Conservation (phyloP, 1,140 invertebrate genomes). For the Drosophila kepulauana region DNA sequence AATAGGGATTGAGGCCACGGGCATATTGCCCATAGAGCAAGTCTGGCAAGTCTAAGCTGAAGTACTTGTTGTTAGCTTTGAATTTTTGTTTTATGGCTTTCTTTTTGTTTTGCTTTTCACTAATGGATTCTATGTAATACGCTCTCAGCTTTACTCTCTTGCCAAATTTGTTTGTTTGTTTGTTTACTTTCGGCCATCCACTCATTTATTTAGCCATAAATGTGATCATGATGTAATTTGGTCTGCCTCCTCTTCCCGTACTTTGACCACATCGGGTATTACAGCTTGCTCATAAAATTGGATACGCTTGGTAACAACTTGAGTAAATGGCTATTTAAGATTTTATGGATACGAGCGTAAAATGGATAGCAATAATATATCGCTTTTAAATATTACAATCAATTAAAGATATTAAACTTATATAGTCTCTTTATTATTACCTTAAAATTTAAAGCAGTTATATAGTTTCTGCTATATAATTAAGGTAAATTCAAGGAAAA, state of each 20-base stretch:
- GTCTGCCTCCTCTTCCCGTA: conserved; percentile 2
- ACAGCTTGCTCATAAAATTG: background rate
- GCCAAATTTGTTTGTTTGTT: conserved; percentile 67
- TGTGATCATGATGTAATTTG: conserved; percentile 56
- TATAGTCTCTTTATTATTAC: background rate
- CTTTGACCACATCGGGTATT: background rate
- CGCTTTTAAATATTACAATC: background rate
- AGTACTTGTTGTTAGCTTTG: conserved; percentile 25
- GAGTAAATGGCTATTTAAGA: background rate
- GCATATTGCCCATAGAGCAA: conserved; percentile 42
- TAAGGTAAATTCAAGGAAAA: no score
- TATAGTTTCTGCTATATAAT: no score
- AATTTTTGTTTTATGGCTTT: conserved; percentile 50
- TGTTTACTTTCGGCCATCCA: conserved; percentile 41
- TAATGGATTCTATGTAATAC: conserved; percentile 77
- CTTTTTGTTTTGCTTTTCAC: conserved; percentile 52
- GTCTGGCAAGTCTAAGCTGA: background rate
- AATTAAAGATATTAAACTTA: background rate
- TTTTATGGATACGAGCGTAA: background rate
- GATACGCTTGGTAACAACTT: background rate
- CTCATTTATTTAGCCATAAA: conserved; percentile 28
- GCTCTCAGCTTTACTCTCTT: conserved; percentile 51
- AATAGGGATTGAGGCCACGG: conserved; percentile 69
- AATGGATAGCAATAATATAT: background rate
- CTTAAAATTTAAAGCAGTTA: no score